phyloP scores from a whole-genome alignment of 2,113 vertebrate genomes.

The Sebastes fasciatus region DNA sequence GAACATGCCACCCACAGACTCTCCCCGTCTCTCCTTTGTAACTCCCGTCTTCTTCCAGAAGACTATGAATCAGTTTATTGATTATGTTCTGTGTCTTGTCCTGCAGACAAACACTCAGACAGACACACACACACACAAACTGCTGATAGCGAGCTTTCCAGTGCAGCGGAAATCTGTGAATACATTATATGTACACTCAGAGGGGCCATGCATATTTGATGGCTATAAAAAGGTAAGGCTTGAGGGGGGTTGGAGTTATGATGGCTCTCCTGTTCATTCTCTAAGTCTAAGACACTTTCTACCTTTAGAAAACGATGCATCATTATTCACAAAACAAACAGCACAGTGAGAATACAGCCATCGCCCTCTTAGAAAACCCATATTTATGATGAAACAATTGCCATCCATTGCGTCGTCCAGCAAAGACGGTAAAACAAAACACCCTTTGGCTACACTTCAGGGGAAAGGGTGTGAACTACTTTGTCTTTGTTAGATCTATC shows the following conservation, averaged over 20 bases:
- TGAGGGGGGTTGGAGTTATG: slow-evolving; percentile 26
- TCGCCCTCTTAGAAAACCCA: background rate
- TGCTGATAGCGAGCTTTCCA: slow-evolving; percentile 73
- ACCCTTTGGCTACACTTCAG: background rate
- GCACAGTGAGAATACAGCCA: background rate
- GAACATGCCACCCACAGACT: slow-evolving; percentile 10
- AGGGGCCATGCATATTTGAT: slow-evolving; percentile 79
- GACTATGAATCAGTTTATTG: slow-evolving; percentile 65
- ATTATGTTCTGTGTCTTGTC: slow-evolving; percentile 62
- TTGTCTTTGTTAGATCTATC: background rate
- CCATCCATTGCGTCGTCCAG: background rate
- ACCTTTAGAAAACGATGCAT: background rate
- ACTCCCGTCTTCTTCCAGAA: slow-evolving; percentile 25
- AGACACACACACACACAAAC: slow-evolving; percentile 46
- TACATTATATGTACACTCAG: slow-evolving; percentile 67
- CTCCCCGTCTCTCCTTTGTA: background rate
- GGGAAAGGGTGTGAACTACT: background rate
- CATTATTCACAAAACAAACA: slow-evolving; percentile 4
- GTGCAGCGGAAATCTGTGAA: slow-evolving; percentile 63
- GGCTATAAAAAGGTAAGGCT: slow-evolving; percentile 65
- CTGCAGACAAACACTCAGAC: slow-evolving; percentile 18
- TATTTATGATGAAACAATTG: background rate
- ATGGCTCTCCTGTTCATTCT: slow-evolving; percentile 20
- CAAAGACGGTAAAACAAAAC: background rate
- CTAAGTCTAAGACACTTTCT: slow-evolving; percentile 11